Evolutionary conservation across 2,113 vertebrate genomes (phyloP).

Genomic region (Callopanchax toddi): DNA sequence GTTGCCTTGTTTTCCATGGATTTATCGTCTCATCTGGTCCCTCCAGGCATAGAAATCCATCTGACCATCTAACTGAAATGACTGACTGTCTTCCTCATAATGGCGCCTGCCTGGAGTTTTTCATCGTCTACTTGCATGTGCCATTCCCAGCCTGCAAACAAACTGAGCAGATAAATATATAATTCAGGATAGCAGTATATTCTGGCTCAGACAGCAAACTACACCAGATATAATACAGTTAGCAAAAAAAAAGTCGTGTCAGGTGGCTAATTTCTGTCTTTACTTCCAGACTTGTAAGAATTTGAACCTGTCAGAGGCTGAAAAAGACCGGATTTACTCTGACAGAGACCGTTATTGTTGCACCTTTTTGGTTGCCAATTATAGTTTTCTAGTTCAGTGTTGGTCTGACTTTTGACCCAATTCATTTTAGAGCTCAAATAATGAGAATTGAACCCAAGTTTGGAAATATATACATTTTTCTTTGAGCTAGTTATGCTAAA

Average conservation of each 20-base stretch:
- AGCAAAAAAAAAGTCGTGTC: background rate
- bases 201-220: background rate
- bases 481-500: too few relatives aligned
- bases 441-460: background rate
- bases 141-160: background rate
- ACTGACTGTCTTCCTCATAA: background rate
- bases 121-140: background rate
- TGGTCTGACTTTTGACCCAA: too few relatives aligned
- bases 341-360: background rate
- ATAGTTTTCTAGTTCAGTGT: too few relatives aligned
- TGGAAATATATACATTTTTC: background rate
- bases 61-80: background rate
- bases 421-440: background rate
- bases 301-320: background rate
- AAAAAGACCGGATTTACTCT: background rate
- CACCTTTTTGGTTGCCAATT: background rate
- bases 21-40: background rate
- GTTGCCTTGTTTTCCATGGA: background rate
- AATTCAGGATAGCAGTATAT: background rate
- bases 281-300: background rate
- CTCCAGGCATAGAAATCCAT: background rate
- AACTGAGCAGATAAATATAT: background rate
- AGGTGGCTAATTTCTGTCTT: background rate
- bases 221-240: background rate
- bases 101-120: background rate